Evolutionary conservation across 2,888 invertebrate genomes (phyloP).

Genomic region (Tinea pellionella): DNA sequence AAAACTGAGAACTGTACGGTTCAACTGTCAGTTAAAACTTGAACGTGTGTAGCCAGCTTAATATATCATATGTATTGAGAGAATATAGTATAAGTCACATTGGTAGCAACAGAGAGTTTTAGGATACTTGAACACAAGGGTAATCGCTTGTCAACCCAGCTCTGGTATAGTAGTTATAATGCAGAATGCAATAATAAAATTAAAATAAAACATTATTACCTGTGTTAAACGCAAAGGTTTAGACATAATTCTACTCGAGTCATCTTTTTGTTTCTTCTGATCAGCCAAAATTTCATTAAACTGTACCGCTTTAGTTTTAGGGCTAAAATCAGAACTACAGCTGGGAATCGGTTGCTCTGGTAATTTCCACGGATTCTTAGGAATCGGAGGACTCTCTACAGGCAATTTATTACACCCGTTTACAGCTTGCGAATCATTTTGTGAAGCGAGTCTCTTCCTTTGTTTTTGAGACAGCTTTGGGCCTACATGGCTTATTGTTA

Average conservation of each 20-base stretch:
- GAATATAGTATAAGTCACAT: no score
- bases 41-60: no score
- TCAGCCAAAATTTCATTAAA: slow-evolving; percentile 75
- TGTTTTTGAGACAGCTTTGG: slow-evolving; percentile 75
- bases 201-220: slow-evolving; percentile 46
- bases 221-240: slow-evolving; percentile 82
- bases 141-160: no score
- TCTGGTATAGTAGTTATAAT: no score
- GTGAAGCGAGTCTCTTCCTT: slow-evolving; percentile 68
- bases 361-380: slow-evolving; percentile 61
- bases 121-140: no score
- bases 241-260: slow-evolving; percentile 76
- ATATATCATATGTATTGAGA: no score
- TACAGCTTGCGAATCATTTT: slow-evolving; percentile 39
- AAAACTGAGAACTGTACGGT: no score
- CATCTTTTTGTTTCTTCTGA: slow-evolving; percentile 79
- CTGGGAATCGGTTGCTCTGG: slow-evolving; percentile 28
- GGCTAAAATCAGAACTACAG: slow-evolving; percentile 47
- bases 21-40: no score
- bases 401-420: slow-evolving; percentile 21
- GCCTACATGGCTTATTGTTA: slow-evolving; percentile 52
- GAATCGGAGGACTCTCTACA: slow-evolving; percentile 22
- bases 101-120: no score
- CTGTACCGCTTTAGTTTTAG: slow-evolving; percentile 43
- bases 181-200: no score